These are phyloP conservation scores for Acromyrmex heyeri DNA, from an alignment of 1,140 invertebrate genomes.

Conservation along the genomic window DNA sequence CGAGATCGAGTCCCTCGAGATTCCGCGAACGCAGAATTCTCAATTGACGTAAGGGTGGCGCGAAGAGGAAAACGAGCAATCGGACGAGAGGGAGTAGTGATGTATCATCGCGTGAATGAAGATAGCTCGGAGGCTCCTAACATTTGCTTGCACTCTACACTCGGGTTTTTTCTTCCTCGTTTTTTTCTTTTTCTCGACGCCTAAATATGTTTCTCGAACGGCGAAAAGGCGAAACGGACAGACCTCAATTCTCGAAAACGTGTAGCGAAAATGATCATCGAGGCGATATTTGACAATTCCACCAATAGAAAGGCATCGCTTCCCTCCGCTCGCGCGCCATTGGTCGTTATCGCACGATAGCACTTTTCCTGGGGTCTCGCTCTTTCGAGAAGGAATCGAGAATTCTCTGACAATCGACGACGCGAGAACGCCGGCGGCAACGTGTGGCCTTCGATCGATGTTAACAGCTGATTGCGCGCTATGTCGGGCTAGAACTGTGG, in stretches of 20 bases:
- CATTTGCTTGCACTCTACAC: neutral
- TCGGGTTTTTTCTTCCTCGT: neutral
- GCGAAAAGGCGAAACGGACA: neutral
- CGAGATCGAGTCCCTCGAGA: neutral
- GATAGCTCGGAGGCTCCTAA: neutral
- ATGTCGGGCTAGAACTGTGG: conserved; percentile 20
- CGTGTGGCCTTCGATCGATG: conserved; percentile 60
- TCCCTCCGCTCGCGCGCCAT: conserved; percentile 21
- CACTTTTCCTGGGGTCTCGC: conserved; percentile 8
- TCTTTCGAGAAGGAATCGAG: conserved; percentile 14
- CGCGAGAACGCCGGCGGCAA: conserved; percentile 8
- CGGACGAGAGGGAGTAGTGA: neutral
- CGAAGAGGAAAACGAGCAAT: neutral
- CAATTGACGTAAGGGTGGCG: neutral
- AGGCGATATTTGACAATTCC: neutral
- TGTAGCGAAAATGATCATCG: neutral
- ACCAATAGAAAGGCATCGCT: neutral
- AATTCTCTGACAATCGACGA: conserved; percentile 29
- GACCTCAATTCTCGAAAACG: conserved; percentile 15
- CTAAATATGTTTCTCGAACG: neutral
- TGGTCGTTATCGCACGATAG: neutral
- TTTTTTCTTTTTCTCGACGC: neutral
- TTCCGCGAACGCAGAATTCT: neutral
- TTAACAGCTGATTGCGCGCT: conserved; percentile 72
- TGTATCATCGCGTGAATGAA: neutral